phyloP scores from a whole-genome alignment of 2,113 vertebrate species.

The Elephantulus edwardii region DNA sequence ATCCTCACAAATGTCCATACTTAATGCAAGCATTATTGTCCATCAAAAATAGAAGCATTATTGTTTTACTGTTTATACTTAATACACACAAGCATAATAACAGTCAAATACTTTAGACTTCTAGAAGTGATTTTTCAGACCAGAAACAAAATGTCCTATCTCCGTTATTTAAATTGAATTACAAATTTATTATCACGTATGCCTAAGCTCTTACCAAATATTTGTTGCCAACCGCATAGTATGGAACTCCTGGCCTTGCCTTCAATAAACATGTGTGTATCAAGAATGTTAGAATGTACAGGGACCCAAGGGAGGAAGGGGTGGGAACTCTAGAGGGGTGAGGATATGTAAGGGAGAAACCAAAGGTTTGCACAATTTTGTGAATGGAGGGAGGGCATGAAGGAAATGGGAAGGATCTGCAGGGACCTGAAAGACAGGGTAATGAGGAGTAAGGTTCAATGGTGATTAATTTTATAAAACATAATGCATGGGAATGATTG shows the following conservation, averaged over 20 bases:
- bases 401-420: too few relatives aligned
- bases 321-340: too few relatives aligned
- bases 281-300: background rate
- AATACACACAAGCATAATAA: background rate
- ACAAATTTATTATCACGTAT: background rate
- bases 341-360: too few relatives aligned
- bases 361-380: too few relatives aligned
- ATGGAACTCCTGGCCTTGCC: background rate
- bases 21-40: too few relatives aligned
- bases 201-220: background rate
- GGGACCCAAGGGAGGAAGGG: too few relatives aligned
- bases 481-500: too few relatives aligned
- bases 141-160: background rate
- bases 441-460: too few relatives aligned
- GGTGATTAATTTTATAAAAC: too few relatives aligned
- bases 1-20: background rate
- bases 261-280: background rate
- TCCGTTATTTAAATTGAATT: background rate
- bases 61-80: background rate
- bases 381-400: too few relatives aligned
- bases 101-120: background rate
- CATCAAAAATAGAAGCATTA: too few relatives aligned
- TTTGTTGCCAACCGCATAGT: background rate
- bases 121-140: background rate
- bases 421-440: too few relatives aligned